These are phyloP conservation scores for Porites rus DNA, from an alignment of 92 coral and sea anemone genomes.

Conservation along the genomic window DNA sequence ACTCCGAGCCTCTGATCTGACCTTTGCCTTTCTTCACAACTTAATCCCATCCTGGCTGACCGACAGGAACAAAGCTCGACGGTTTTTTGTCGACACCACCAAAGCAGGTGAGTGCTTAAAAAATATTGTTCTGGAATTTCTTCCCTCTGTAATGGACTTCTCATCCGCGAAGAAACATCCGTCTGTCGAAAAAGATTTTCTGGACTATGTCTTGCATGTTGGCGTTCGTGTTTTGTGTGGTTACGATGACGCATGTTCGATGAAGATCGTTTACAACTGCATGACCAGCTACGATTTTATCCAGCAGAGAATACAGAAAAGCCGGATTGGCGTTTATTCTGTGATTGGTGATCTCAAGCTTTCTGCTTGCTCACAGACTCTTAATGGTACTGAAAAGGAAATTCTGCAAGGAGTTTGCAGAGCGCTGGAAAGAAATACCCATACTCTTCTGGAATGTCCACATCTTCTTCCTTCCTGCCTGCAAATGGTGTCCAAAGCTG, in stretches of 20 bases:
- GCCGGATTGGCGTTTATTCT: constrained; percentile 3
- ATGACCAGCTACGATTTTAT: constrained; percentile 36
- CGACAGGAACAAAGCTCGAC: neutral
- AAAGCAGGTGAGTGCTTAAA: no score
- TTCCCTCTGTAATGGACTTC: no score
- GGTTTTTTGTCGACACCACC: neutral
- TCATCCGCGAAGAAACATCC: no score
- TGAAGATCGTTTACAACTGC: constrained; percentile 5
- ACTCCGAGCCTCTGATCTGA: neutral
- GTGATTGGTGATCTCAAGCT: constrained; percentile 8
- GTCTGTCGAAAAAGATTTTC: no score
- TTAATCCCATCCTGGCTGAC: constrained; percentile 35
- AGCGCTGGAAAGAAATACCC: neutral
- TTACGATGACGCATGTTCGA: neutral
- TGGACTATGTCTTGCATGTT: neutral
- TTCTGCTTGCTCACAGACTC: neutral
- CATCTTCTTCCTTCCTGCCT: constrained; percentile 17
- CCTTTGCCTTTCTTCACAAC: constrained; percentile 14
- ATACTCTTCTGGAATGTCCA: constrained; percentile 21
- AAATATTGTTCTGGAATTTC: no score
- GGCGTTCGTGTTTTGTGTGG: neutral
- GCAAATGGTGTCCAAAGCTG: neutral
- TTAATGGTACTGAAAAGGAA: neutral
- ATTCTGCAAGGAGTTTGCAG: neutral
- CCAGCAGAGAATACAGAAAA: constrained; percentile 1